Percentiles rank a stretch among this genome's conserved stretches.
Evolutionary conservation across 1,140 invertebrate species (phyloP).

Genomic region (Apis laboriosa): DNA sequence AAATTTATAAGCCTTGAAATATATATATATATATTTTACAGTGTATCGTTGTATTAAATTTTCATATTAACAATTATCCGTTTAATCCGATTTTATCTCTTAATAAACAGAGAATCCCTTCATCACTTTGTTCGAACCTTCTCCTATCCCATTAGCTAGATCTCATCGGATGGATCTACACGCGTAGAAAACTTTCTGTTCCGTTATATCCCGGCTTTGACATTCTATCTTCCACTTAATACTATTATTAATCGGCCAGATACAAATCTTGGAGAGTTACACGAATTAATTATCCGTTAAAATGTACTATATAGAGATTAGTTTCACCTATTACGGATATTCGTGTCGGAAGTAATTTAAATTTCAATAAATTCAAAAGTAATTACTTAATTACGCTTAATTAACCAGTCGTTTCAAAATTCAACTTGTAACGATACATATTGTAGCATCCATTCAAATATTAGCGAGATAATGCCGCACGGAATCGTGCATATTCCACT

Average conservation of each 20-base stretch:
- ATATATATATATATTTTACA: too few species aligned
- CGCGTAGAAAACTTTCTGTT: neutral
- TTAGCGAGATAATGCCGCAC: neutral
- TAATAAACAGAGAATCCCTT: neutral
- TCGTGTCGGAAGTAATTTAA: neutral
- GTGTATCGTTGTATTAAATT: neutral
- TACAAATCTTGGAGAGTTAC: neutral
- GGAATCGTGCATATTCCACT: neutral
- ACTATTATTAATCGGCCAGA: neutral
- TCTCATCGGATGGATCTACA: neutral
- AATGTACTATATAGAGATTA: neutral
- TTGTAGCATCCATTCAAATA: slow-evolving; percentile 1
- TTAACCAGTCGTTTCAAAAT: neutral
- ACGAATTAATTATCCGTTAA: neutral
- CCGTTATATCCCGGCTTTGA: too few species aligned
- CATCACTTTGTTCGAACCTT: neutral
- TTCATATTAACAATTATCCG: neutral
- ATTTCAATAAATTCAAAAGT: neutral
- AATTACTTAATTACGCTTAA: neutral
- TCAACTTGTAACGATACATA: neutral
- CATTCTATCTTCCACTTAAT: neutral
- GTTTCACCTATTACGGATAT: neutral
- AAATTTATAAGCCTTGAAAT: neutral
- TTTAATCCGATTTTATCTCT: slow-evolving; percentile 22
- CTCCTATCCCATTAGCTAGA: too few species aligned